Evolutionary conservation across 2,888 invertebrate genomes (phyloP).

Genomic region (Amorpha juglandis): DNA sequence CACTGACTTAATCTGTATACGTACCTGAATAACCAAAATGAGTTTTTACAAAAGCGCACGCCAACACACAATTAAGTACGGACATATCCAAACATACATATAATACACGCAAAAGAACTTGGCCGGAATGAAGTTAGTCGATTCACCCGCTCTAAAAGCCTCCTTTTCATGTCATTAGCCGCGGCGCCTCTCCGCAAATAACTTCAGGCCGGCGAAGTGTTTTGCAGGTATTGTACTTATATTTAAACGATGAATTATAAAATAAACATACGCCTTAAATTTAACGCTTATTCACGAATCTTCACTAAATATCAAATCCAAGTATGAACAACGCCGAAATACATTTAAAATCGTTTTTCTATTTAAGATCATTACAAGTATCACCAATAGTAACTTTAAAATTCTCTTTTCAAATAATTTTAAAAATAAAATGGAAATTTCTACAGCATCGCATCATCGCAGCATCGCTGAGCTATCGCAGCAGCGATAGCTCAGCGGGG

Average conservation of each 20-base stretch:
- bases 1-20: not conserved
- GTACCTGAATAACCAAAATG: no score
- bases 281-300: constrained; percentile 20
- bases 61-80: not conserved
- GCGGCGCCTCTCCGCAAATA: no score
- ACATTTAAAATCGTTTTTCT: constrained; percentile 33
- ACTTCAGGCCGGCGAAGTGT: no score
- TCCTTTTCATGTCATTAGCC: no score
- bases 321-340: constrained; percentile 23
- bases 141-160: no score
- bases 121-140: no score
- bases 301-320: constrained; percentile 27
- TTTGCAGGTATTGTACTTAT: not conserved
- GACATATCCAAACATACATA: not conserved
- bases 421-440: not conserved
- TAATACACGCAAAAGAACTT: no score
- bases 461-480: no score
- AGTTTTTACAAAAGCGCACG: not conserved
- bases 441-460: no score
- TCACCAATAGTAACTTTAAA: constrained; percentile 41
- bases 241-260: not conserved
- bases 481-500: no score
- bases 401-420: not conserved
- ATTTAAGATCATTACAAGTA: constrained; percentile 38
- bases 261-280: constrained; percentile 14